Base-by-base conservation (phyloP, 2,113 vertebrate species). In the Pandion haliaetus region DNA sequence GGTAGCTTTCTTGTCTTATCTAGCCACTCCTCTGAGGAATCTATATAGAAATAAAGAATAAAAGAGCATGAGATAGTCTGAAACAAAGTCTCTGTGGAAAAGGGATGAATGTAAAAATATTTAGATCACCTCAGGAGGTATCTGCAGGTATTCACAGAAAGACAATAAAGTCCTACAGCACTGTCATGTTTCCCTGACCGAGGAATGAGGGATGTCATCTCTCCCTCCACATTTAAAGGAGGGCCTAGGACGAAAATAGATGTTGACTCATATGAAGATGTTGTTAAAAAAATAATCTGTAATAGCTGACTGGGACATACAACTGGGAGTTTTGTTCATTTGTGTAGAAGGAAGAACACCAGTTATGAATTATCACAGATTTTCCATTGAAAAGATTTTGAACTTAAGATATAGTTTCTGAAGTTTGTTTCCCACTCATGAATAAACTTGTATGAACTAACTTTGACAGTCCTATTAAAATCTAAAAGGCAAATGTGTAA, bases 131-230 rank as follows among this genome's bases (percentile, higher is more conserved):
- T 54, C 31, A 62, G 54, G 8, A 69, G 8, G 5, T 65, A 38
- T 42, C 23, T 66, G 14, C 20, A 61, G 3, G 3, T 63, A 55
- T 72, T 55, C 17, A 63, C n/a, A 77, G 26, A 93, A 82, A 59
- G 7, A 10, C 8, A 44, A 45, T 31, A 63, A 29, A 58, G 29
- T 67, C 42, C 54, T 29, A 38, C 3, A 83, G 2, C 24, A 73
- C 10, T 26, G 3, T 50, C 3, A 8, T 45, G 5, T 82, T 80
- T 70, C 8, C 10, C 3, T 54, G 15, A 57, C 7, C 1, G 0
- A 62, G 28, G 21, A 73, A 65, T 57, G 29, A 57, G 12, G 9
- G 24, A 40, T 45, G 2, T 15, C 2, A 34, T 52, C 7, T n/a
- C 11, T 47, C 9, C 20, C 12, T 76, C 17, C 50, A 16, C 4